These are phyloP conservation scores for Amphimedon queenslandica DNA, from an alignment of 37 sponge, comb jelly and placozoan genomes.

Conservation along the genomic window DNA sequence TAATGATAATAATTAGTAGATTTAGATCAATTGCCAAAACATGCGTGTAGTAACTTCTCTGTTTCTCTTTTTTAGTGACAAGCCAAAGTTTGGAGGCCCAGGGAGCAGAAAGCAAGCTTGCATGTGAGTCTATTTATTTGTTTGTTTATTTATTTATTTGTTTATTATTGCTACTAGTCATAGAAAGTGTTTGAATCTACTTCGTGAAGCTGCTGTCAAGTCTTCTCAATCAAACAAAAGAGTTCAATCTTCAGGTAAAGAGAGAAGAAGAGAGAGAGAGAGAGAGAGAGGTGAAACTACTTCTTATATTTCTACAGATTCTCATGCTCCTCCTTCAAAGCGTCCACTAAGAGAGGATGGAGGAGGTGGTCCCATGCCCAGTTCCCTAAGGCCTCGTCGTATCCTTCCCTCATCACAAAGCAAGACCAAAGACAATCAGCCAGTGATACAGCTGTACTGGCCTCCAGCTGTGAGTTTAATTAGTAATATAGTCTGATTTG, in stretches of 20 bases:
- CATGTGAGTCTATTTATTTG: constrained; percentile 41
- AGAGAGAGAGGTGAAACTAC: too few relatives aligned
- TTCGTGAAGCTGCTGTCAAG: constrained; percentile 15
- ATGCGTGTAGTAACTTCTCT: too few relatives aligned
- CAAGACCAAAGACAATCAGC: constrained; percentile 7
- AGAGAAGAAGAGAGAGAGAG: too few relatives aligned
- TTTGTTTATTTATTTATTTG: not conserved
- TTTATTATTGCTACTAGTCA: constrained; percentile 22
- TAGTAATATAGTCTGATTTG: not conserved
- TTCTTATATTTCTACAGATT: too few relatives aligned
- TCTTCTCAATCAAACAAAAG: not conserved
- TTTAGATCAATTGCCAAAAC: too few relatives aligned
- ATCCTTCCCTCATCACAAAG: not conserved
- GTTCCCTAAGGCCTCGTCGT: constrained; percentile 23
- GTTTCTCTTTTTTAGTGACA: constrained; percentile 40
- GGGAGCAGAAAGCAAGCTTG: constrained; percentile 63
- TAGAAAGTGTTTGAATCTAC: constrained; percentile 51
- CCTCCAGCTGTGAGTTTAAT: constrained; percentile 26
- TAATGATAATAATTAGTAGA: too few relatives aligned
- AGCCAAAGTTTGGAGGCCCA: constrained; percentile 68
- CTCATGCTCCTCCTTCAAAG: too few relatives aligned
- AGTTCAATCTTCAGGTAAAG: not conserved
- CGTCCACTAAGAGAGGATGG: too few relatives aligned
- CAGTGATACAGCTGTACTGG: constrained; percentile 52
- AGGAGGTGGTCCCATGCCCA: constrained; percentile 7